Evolutionary conservation across 37 sponge, comb jelly and placozoan species (phyloP).

Genomic region (Cladorhizidae sp.): DNA sequence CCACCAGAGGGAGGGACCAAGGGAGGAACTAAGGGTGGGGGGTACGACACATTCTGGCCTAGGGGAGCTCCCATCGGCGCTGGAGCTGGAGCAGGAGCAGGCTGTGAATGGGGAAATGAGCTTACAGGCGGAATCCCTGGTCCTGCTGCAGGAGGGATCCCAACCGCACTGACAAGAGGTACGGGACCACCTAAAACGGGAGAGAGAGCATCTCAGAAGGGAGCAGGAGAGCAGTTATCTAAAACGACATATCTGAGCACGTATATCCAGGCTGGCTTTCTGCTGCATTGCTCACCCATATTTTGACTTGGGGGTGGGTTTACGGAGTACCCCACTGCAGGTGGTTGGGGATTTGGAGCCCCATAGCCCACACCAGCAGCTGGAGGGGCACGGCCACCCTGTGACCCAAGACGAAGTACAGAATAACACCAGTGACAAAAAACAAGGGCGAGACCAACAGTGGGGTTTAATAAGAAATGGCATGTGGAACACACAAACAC

Average conservation of each 20-base stretch:
- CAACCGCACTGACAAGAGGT: too few species aligned
- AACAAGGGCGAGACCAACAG: too few species aligned
- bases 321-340: constrained; percentile 18
- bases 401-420: not conserved
- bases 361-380: constrained; percentile 16
- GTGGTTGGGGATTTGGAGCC: not conserved
- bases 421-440: too few species aligned
- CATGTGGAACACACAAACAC: too few species aligned
- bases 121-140: too few species aligned
- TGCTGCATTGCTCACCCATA: not conserved
- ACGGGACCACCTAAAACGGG: too few species aligned
- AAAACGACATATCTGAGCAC: too few species aligned
- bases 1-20: not conserved
- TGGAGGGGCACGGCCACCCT: not conserved
- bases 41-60: not conserved
- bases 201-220: not conserved
- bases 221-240: not conserved
- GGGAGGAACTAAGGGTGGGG: not conserved
- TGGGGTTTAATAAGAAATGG: too few species aligned
- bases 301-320: constrained; percentile 7
- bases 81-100: constrained; percentile 6
- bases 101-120: too few species aligned
- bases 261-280: too few species aligned
- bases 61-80: not conserved
- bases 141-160: too few species aligned